phyloP scores from a whole-genome alignment of 2,797 vertebrate genomes.

The Holocentrus rufus region DNA sequence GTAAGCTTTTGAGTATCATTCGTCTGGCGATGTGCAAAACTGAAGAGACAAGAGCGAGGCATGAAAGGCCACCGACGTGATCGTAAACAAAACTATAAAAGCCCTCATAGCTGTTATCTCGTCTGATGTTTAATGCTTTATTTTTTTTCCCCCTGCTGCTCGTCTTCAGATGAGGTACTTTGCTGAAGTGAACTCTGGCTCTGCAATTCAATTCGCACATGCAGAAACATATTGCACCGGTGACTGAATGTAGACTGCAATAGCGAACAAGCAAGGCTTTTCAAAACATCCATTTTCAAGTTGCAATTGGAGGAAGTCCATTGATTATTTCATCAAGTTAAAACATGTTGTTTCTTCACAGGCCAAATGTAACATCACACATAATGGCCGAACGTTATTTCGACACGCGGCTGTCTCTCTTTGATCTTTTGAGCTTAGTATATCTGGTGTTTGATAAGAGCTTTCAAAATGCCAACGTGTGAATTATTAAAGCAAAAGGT shows the following conservation, averaged over 20 bases:
- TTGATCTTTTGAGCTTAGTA: conserved; percentile 60
- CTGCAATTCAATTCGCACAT: conserved; percentile 1
- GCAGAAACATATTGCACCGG: not conserved
- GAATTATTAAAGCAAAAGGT: conserved; percentile 48
- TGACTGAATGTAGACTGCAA: not conserved
- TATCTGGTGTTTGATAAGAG: conserved; percentile 24
- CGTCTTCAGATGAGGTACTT: conserved; percentile 39
- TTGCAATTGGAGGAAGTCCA: not conserved
- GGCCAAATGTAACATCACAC: conserved; percentile 25
- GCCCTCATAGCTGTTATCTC: not conserved
- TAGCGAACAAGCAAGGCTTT: not conserved
- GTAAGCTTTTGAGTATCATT: conserved; percentile 55
- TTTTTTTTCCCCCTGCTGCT: not conserved
- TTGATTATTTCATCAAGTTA: conserved; percentile 14
- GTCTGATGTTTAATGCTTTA: conserved; percentile 9
- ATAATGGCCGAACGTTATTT: not conserved
- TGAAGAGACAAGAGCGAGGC: conserved; percentile 26
- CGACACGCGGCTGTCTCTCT: conserved; percentile 9
- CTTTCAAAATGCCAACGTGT: conserved; percentile 40
- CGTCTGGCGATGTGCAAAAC: conserved; percentile 46
- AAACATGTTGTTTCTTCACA: conserved; percentile 11
- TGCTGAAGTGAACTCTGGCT: conserved; percentile 4
- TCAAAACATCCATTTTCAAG: not conserved
- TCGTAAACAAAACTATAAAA: conserved; percentile 19
- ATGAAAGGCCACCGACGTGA: conserved; percentile 34